Conservation (phyloP, 2,888 invertebrate species). For the Spilarctia lutea region DNA sequence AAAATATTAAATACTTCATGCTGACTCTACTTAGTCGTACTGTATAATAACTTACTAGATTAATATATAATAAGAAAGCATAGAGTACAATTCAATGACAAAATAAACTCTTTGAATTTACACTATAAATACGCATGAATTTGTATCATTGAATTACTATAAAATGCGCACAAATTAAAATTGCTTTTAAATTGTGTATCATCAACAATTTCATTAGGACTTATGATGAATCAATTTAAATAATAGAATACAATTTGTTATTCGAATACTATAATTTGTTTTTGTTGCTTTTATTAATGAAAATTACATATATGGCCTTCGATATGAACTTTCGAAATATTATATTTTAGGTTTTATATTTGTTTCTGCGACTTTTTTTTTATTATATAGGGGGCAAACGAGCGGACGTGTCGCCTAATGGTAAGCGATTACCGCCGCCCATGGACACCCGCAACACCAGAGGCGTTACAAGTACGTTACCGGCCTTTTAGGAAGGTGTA, state of each 20-base stretch:
- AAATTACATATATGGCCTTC: not conserved
- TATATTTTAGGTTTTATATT: not conserved
- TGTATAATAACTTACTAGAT: not conserved
- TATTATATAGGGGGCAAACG: no score
- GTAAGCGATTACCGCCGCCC: no score
- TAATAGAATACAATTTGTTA: not conserved
- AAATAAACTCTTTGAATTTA: not conserved
- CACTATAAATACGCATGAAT: not conserved
- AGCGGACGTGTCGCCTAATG: no score
- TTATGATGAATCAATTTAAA: constrained; percentile 2
- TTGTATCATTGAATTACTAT: not conserved
- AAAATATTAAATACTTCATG: no score
- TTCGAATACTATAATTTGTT: not conserved
- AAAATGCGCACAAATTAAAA: not conserved
- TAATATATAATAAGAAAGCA: not conserved
- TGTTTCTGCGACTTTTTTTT: no score
- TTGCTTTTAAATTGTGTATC: not conserved
- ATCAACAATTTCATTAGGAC: not conserved
- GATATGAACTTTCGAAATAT: not conserved
- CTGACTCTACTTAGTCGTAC: no score
- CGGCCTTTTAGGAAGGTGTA: no score
- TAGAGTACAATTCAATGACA: no score
- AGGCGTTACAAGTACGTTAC: no score
- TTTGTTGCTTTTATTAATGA: not conserved
- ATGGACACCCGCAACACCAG: no score